These are phyloP conservation scores for Megaleporinus macrocephalus DNA, from an alignment of 2,113 vertebrate genomes.

Conservation along the genomic window DNA sequence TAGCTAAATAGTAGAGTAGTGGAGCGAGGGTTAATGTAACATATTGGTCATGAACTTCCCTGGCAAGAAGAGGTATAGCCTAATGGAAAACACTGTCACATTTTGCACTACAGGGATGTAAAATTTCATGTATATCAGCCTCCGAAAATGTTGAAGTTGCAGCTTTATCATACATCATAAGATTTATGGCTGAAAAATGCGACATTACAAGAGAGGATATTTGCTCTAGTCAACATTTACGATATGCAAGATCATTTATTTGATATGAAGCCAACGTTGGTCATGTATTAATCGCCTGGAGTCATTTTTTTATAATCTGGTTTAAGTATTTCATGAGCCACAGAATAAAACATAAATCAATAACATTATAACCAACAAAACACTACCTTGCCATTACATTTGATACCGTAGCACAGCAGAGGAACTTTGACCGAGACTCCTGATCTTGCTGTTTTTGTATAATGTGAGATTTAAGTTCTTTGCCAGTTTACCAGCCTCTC, in stretches of 20 bases:
- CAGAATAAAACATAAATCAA: conserved; percentile 64
- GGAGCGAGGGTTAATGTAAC: conserved; percentile 48
- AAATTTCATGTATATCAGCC: conserved; percentile 52
- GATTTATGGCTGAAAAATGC: conserved; percentile 36
- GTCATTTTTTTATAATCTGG: conserved; percentile 72
- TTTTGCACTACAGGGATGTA: conserved; percentile 63
- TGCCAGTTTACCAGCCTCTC: conserved; percentile 47
- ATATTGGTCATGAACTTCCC: conserved; percentile 72
- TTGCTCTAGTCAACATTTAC: conserved; percentile 58
- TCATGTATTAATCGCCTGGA: conserved; percentile 59
- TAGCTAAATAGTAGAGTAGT: conserved; percentile 52
- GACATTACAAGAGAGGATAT: conserved; percentile 45
- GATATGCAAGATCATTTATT: conserved; percentile 68
- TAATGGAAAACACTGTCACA: conserved; percentile 61
- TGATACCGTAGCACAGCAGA: conserved; percentile 41
- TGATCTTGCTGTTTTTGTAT: background rate
- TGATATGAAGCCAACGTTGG: conserved; percentile 38
- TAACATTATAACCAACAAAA: conserved; percentile 59
- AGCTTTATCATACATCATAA: conserved; percentile 56
- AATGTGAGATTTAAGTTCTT: conserved; percentile 9
- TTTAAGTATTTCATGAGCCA: conserved; percentile 72
- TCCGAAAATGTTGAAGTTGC: conserved; percentile 57
- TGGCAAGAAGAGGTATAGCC: conserved; percentile 66
- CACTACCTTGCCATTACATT: conserved; percentile 66
- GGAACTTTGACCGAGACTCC: conserved; percentile 8